Evolutionary conservation across 2,113 vertebrate species (phyloP), one percentile per base, ranked within the genome.

Genomic region (Paramormyrops kingsleyae): DNA sequence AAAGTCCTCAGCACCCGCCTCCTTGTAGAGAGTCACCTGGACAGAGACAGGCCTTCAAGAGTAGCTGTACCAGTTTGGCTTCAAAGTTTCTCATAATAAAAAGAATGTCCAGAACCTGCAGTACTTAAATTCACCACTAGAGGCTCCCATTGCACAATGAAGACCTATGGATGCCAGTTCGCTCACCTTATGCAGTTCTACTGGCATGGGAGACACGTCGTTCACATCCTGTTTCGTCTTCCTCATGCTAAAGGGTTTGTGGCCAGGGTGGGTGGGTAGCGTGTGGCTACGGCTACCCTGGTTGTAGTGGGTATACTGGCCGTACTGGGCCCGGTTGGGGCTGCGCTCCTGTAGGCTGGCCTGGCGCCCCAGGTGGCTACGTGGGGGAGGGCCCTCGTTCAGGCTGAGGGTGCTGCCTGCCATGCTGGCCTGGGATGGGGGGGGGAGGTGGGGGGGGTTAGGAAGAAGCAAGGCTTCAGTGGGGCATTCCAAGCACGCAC

Each of bases 181-280:
- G 44, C 70, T 77, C 31, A 99, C 99, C 98, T 99, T 99, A 94
- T 99, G 99, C 92, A 99, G 97, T 93, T 99, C 98, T 94, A 99
- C 99, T 19, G 99, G 99, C 92, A 97, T 99, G 89, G 98, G 98
- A 91, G 97, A 97, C 94, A 99, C 97, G 93, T 99, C 98, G 91
- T 97, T 98, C 86, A 98, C 97, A 92, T 99, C 98, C 94, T 99
- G 98, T 90, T 98, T 99, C 96, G 99, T 97, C 94, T 98, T 99
- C 93, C 97, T 97, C 95, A 98, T 96, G 88, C 97, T 96, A 35
- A 98, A 96, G 74, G 98, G 97, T 94, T 98, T 97, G 90, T 97
- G 97, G 90, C 97, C 97, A 83, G 97, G 97, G 88, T 99, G 98
- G 96, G 98, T 99, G 95, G 99, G 99, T 94, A 99, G 93, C 0